Evolutionary conservation across 2,888 invertebrate genomes (phyloP), one percentile per base, ranked within the genome.

Genomic region (Kuschelorhynchus macadamiae): DNA sequence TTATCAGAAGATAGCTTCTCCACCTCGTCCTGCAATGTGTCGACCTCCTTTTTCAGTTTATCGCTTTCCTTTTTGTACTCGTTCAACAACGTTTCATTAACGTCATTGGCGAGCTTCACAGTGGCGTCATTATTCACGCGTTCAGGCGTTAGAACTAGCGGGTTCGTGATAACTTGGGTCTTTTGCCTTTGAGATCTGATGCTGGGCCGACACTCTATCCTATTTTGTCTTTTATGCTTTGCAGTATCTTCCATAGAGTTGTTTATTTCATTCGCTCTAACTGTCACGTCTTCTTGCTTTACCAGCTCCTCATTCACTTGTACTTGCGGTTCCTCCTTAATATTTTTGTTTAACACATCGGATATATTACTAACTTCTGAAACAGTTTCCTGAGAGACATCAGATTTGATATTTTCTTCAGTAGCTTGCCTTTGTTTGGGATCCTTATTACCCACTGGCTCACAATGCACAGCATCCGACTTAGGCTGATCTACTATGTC

Each of bases 121-220:
- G 25, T 44, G 9, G 18, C 55, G 8, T 39, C 41, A 20, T 4
- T n/a, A 12, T 11, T 7, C 18, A 4, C 5, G 2, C 1, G 16
- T 2, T 41, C 44, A 30, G 33, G 5, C 39, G n/a, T 47, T 17
- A 50, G 12, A 1, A 36, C 14, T 46, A 56, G 9, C 16, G 59
- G 53, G 12, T 49, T 55, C n/a, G 12, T 16, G 14, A 49, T 61
- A 8, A 67, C 56, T 41, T 55, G 41, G 0, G 67, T 49, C 42
- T 60, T 30, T n/a, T 53, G 36, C 5, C 47, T 30, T 5, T 55
- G 2, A 14, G 67, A 32, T 20, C 61, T 46, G 8, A 52, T 55
- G 32, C 14, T 60, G 18, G 61, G 60, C 8, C 61, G 67, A 46
- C 66, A 60, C 14, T 56, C 55, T 9, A 56, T 18, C 14, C 18